Base-by-base conservation (phyloP, 2,113 vertebrate genomes). In the Dinomys branickii region DNA sequence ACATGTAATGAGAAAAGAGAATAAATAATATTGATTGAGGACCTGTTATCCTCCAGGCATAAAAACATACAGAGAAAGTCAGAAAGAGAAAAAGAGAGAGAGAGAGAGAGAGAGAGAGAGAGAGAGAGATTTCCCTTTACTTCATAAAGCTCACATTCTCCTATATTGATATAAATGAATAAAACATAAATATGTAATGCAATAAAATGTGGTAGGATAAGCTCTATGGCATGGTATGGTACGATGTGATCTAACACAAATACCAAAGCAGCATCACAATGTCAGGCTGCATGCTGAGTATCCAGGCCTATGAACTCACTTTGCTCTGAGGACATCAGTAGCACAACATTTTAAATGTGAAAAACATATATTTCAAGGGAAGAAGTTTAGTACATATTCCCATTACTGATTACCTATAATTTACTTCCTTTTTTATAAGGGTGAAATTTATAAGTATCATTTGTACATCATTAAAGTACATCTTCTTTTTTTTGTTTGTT, bases 381-480 rank as follows among this genome's bases (percentile, higher is more conserved):
- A 95, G 90, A 41, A 61, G 61, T 94, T 52, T 93, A 41, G 88
- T 59, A 2, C 41, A 17, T 88, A 82, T 65, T 75, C 4, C 44
- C 8, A 41, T 59, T 67, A 24, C 30, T 78, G 9, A 88, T 88
- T 78, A 38, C 88, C n/a, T 38, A 87, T 35, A 10, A 26, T 63
- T 81, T 67, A 59, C 0, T 71, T 26, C 10, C 28, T 52, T 71
- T 58, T 67, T 77, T 5, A 52, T 88, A 96, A 94, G 88, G 24
- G 3, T 73, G 4, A 59, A 22, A 81, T 75, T 61, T 69, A 65
- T 50, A 92, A 61, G 56, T 85, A 56, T 26, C 54, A 56, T 73
- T 93, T 85, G 69, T 41, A 85, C 24, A 47, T 58, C 95, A 85
- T 90, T 81, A 93, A 75, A 69, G 2, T 82, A 54, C 52, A 58